These are phyloP conservation scores for Formicarius rufipectus DNA, from an alignment of 2,113 vertebrate species.

Conservation along the genomic window DNA sequence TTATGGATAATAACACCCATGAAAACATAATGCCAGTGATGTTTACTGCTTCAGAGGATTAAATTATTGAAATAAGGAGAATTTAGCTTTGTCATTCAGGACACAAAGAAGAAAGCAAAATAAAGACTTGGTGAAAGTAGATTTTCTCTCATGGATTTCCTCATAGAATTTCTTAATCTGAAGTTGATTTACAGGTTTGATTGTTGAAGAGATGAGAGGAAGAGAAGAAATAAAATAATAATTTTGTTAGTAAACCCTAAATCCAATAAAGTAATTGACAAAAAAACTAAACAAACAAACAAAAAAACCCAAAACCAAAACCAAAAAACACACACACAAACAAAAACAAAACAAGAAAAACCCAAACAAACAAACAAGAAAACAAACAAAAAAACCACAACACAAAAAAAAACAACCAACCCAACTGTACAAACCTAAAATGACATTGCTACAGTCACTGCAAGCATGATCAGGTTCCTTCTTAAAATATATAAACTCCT, in stretches of 20 bases:
- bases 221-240: background rate
- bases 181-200: fast-evolving
- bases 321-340: no score
- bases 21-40: background rate
- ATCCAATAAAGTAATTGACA: background rate
- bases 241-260: background rate
- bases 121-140: background rate
- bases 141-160: background rate
- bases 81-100: background rate
- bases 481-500: background rate
- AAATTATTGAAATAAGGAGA: background rate
- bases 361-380: no score
- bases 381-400: no score
- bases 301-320: no score
- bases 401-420: background rate
- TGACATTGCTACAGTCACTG: background rate
- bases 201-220: background rate
- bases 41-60: background rate
- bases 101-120: background rate
- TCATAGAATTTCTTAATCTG: background rate
- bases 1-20: background rate
- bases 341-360: no score
- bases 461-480: background rate
- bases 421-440: background rate
- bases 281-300: no score